Evolutionary conservation across 2,113 vertebrate species (phyloP).

Genomic region (Cebidichthys violaceus): DNA sequence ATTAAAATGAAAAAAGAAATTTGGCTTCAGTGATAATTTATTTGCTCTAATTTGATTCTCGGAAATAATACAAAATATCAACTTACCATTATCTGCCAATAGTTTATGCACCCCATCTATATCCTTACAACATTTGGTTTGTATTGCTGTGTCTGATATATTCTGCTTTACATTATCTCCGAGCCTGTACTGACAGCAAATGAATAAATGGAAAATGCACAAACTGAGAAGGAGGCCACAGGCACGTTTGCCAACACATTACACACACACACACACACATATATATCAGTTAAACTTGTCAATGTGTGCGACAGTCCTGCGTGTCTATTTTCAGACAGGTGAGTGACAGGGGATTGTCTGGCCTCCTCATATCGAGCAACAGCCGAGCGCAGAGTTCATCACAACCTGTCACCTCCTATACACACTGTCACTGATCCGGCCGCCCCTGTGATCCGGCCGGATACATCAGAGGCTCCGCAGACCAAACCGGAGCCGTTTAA

Average conservation of each 20-base stretch:
- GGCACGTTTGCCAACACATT: slow-evolving; percentile 49
- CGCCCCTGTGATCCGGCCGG: slow-evolving; percentile 54
- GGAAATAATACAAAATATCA: background rate
- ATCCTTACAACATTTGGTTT: slow-evolving; percentile 28
- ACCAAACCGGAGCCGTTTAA: slow-evolving; percentile 44
- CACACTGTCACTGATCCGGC: slow-evolving; percentile 55
- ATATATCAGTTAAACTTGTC: slow-evolving; percentile 46
- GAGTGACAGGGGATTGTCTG: slow-evolving; percentile 61
- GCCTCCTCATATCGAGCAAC: slow-evolving; percentile 66
- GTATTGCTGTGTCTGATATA: slow-evolving; percentile 1
- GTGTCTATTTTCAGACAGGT: slow-evolving; percentile 67
- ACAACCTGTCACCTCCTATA: slow-evolving; percentile 66
- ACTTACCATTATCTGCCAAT: background rate
- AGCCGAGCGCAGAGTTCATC: slow-evolving; percentile 64
- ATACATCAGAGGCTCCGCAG: slow-evolving; percentile 39
- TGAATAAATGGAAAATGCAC: slow-evolving; percentile 12
- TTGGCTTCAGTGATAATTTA: background rate
- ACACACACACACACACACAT: too few species aligned
- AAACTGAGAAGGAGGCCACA: slow-evolving; percentile 49
- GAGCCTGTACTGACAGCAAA: slow-evolving; percentile 5
- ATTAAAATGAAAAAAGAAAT: background rate
- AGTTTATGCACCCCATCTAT: background rate
- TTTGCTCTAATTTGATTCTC: background rate
- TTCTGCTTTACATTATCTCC: background rate
- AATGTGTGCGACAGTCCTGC: slow-evolving; percentile 37